Evolutionary conservation across 1,140 invertebrate genomes (phyloP).

Genomic region (Trachymyrmex septentrionalis): DNA sequence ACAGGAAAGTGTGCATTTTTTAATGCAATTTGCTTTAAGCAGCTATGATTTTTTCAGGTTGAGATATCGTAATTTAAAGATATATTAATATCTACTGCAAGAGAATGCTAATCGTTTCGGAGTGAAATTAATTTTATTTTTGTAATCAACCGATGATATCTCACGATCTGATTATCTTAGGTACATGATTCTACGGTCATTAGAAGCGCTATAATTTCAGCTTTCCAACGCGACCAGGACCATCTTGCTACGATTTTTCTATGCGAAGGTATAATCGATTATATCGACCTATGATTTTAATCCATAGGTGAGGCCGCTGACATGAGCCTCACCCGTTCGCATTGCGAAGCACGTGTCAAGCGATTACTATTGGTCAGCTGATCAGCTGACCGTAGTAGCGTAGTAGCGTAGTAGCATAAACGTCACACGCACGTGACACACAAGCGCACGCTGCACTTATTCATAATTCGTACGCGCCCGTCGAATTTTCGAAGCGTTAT

Average conservation of each 20-base stretch:
- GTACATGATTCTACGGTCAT: neutral
- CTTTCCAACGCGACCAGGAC: neutral
- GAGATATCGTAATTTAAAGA: constrained; percentile 14
- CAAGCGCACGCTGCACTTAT: neutral
- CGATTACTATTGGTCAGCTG: constrained; percentile 15
- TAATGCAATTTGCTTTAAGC: neutral
- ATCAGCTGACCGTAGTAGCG: neutral
- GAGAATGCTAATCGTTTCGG: neutral
- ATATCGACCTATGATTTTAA: neutral
- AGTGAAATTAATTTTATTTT: neutral
- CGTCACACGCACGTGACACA: neutral
- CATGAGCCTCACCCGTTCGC: too few relatives aligned
- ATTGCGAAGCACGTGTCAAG: neutral
- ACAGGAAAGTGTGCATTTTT: neutral
- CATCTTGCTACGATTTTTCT: neutral
- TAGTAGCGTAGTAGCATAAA: neutral
- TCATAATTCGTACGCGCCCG: neutral
- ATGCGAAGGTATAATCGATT: neutral
- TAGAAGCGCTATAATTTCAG: neutral
- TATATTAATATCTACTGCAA: neutral
- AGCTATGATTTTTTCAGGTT: neutral
- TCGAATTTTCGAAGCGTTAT: neutral
- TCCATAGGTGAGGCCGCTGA: neutral
- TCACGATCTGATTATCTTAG: neutral
- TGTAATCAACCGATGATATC: neutral